These are phyloP conservation scores for Ochlodes sylvanus DNA, from an alignment of 2,888 invertebrate species.

Conservation along the genomic window DNA sequence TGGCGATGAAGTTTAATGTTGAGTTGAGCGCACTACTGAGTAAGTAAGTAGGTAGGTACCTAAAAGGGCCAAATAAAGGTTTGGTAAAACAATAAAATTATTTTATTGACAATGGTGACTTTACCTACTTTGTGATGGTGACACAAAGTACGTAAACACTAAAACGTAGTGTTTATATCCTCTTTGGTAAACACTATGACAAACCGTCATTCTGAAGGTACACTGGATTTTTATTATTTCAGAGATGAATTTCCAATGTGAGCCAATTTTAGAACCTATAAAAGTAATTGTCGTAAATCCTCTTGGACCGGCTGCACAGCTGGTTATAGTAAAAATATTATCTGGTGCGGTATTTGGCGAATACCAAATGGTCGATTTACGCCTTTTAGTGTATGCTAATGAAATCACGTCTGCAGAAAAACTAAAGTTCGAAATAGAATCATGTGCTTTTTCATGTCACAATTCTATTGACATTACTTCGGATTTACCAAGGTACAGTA, in stretches of 20 bases:
- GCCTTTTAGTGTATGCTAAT: slow-evolving; percentile 65
- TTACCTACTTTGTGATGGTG: too few relatives aligned
- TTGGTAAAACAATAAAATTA: too few relatives aligned
- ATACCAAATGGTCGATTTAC: slow-evolving; percentile 61
- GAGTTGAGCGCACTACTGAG: too few relatives aligned
- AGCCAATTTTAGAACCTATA: slow-evolving; percentile 52
- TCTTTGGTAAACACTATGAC: not conserved
- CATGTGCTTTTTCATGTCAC: slow-evolving; percentile 62
- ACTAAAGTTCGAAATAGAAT: slow-evolving; percentile 59
- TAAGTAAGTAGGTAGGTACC: too few relatives aligned
- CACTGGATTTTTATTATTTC: not conserved
- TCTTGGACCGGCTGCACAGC: slow-evolving; percentile 56
- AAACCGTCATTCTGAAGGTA: not conserved
- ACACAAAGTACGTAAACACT: too few relatives aligned
- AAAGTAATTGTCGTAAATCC: slow-evolving; percentile 69
- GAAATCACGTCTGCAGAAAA: slow-evolving; percentile 57
- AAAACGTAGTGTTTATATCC: too few relatives aligned
- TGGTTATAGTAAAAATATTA: slow-evolving; percentile 64
- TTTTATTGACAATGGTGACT: too few relatives aligned
- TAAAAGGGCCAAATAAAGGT: too few relatives aligned
- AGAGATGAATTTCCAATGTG: slow-evolving; percentile 66
- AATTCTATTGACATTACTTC: slow-evolving; percentile 62
- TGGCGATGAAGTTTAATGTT: too few relatives aligned
- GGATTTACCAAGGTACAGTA: slow-evolving; percentile 65
- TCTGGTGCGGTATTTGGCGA: slow-evolving; percentile 66